phyloP scores from a whole-genome alignment of 2,888 invertebrate species.

The Andrena hattorfiana region DNA sequence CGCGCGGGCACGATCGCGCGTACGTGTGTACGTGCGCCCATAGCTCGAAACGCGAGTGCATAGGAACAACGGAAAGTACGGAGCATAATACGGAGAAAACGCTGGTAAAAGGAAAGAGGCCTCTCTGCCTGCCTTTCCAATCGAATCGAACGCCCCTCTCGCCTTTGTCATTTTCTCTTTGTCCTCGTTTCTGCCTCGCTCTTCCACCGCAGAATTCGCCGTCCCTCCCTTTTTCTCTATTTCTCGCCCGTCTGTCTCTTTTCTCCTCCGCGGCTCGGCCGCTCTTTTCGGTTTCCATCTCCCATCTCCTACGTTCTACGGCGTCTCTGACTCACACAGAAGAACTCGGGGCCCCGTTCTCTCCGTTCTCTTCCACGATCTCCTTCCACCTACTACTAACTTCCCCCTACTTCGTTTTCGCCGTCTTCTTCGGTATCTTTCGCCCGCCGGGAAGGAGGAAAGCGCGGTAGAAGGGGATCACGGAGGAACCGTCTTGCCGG shows the following conservation, averaged over 20 bases:
- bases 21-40: constrained; percentile 3
- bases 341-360: constrained; percentile 40
- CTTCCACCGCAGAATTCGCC: constrained; percentile 62
- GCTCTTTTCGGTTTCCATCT: constrained; percentile 60
- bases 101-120: constrained; percentile 80
- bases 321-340: constrained; percentile 59
- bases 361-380: constrained; percentile 17
- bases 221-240: constrained; percentile 59
- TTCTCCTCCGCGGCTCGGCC: constrained; percentile 35
- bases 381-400: background rate
- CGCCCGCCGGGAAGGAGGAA: constrained; percentile 40
- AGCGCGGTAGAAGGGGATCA: constrained; percentile 39
- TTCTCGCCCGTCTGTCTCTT: constrained; percentile 34
- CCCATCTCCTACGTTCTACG: constrained; percentile 49
- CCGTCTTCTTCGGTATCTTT: background rate
- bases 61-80: constrained; percentile 77
- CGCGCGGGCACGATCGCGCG: constrained; percentile 7
- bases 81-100: constrained; percentile 80
- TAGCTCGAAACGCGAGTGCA: constrained; percentile 47
- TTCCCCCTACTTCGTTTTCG: constrained; percentile 23
- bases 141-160: constrained; percentile 79
- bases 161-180: constrained; percentile 82
- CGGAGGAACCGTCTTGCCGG: constrained; percentile 51
- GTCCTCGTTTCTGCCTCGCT: constrained; percentile 78
- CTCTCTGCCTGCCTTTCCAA: constrained; percentile 81